Base-by-base conservation (phyloP, 2,797 vertebrate species). In the Lepidocolaptes lacrymiger region DNA sequence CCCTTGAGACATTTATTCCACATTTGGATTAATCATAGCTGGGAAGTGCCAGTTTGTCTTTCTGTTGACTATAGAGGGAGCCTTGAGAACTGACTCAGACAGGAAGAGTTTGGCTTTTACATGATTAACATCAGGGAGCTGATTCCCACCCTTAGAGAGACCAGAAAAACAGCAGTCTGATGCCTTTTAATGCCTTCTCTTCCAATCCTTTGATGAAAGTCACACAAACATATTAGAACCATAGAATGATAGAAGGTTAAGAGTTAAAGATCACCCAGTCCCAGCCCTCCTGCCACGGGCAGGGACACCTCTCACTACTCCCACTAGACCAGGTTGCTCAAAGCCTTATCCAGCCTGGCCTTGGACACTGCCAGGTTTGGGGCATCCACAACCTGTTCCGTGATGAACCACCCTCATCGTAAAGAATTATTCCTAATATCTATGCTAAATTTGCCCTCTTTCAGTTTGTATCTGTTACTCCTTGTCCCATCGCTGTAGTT, bases 11-110 rank as follows among this genome's bases (percentile, higher is more conserved):
- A 63, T 80, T 89, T 71, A 68, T 64, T 88, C 27, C 49, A 37
- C 26, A 46, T 75, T 74, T 88, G 0, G 1, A 34, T 80, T 85
- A 78, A 75, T 55, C 30, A 14, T 28, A n/a, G 12, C 20, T 80
- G 41, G 24, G 83, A 69, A 90, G 13, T 55, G 32, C 39, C 52
- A 83, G 67, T 63, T 69, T 74, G 89, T 75, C 71, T 89, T 59
- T 87, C 7, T 89, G 36, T 77, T 91, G 79, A 91, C 94, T 89
- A 89, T 62, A 94, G 91, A 96, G 79, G 87, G 89, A 94, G 74
- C 92, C 71, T 96, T 94, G 96, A 85, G 78, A 93, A 61, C 49
- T 94, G 75, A 44, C 27, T 78, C 34, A 52, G 36, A 32, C 26
- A 68, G 69, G 41, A 88, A 61, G 26, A 85, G 28, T 19, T 30